Evolutionary conservation across 1,140 invertebrate species (phyloP).

Genomic region (Caerostris extrusa): DNA sequence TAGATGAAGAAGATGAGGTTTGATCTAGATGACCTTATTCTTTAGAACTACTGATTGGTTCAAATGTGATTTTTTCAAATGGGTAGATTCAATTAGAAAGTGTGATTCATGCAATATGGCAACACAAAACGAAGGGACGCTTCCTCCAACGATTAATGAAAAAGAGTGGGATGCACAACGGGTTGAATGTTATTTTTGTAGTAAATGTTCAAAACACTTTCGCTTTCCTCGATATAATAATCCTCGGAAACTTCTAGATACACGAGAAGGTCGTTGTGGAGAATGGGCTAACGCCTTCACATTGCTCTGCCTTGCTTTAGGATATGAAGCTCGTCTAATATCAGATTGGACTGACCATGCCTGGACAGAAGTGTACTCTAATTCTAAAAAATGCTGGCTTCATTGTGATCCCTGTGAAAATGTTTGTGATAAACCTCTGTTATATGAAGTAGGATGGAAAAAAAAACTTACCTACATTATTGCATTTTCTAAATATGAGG

Average conservation of each 20-base stretch:
- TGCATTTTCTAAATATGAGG: constrained; percentile 93
- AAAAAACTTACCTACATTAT: constrained; percentile 94
- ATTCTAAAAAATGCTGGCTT: constrained; percentile 90
- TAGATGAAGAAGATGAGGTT: constrained; percentile 45
- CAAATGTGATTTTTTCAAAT: constrained; percentile 94
- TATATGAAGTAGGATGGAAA: constrained; percentile 95
- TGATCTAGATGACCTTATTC: constrained; percentile 86
- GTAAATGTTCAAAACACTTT: constrained; percentile 83
- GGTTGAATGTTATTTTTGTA: constrained; percentile 84
- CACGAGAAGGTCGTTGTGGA: constrained; percentile 92
- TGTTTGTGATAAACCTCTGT: constrained; percentile 91
- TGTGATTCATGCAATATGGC: constrained; percentile 86
- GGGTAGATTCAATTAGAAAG: constrained; percentile 90
- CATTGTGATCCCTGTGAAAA: constrained; percentile 98
- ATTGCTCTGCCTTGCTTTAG: constrained; percentile 90
- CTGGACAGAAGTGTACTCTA: constrained; percentile 94
- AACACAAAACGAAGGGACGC: constrained; percentile 85
- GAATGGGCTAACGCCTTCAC: constrained; percentile 99
- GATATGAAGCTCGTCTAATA: constrained; percentile 91
- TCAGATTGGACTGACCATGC: constrained; percentile 96
- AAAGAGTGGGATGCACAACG: constrained; percentile 80
- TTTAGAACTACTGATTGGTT: constrained; percentile 95
- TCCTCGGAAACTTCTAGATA: constrained; percentile 88
- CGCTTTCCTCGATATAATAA: constrained; percentile 84
- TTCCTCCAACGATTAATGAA: constrained; percentile 81